Percentiles rank a stretch among this genome's conserved stretches.
These are phyloP conservation scores for Labeo calbasu DNA, from an alignment of 2,797 vertebrate genomes.

Conservation along the genomic window DNA sequence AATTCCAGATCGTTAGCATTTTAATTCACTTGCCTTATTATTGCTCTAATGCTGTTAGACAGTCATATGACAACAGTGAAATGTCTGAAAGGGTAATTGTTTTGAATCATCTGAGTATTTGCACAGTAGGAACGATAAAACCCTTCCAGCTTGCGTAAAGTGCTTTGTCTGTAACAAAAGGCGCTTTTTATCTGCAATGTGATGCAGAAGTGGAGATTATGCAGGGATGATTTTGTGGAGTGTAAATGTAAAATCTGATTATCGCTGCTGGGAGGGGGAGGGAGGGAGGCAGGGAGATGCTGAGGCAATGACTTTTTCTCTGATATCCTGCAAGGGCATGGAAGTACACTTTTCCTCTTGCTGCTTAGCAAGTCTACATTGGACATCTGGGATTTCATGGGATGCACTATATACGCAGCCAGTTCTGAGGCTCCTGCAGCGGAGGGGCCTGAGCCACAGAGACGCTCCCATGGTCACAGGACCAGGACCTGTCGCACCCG, in stretches of 20 bases:
- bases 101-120: conserved; percentile 32
- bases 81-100: conserved; percentile 41
- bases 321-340: conserved; percentile 63
- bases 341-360: conserved; percentile 63
- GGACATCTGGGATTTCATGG: conserved; percentile 74
- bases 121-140: conserved; percentile 5
- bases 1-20: conserved; percentile 10
- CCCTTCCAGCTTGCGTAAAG: conserved; percentile 57
- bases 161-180: conserved; percentile 54
- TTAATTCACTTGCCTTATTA: conserved; percentile 15
- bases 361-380: conserved; percentile 63
- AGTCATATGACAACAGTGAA: conserved; percentile 37
- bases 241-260: conserved; percentile 82
- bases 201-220: conserved; percentile 73
- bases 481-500: conserved; percentile 40
- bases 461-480: conserved; percentile 57
- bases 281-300: conserved; percentile 71
- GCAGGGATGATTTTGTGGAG: conserved; percentile 76
- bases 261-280: conserved; percentile 56
- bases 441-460: conserved; percentile 73
- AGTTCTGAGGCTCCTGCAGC: conserved; percentile 79
- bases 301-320: conserved; percentile 77
- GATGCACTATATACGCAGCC: conserved; percentile 81
- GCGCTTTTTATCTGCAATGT: conserved; percentile 62
- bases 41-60: conserved; percentile 39